Percentiles rank a stretch among this genome's conserved stretches.
These are phyloP conservation scores for Sussaba pulchella DNA, from an alignment of 2,888 invertebrate genomes.

Conservation along the genomic window DNA sequence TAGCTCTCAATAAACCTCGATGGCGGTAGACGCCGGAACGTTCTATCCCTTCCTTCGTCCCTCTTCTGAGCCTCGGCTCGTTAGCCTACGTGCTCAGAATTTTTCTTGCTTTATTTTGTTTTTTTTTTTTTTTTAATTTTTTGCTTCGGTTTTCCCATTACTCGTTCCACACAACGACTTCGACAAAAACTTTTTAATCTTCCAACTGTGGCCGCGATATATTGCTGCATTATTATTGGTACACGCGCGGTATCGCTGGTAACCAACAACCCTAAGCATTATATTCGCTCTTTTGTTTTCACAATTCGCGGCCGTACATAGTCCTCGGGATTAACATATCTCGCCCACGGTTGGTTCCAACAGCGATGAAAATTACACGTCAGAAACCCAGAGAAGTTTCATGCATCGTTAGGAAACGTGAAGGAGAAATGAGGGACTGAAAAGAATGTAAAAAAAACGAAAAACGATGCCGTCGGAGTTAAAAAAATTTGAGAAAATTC, in stretches of 20 bases:
- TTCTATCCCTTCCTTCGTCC: not conserved
- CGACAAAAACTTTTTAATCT: slow-evolving; percentile 80
- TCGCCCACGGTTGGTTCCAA: slow-evolving; percentile 54
- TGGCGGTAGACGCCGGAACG: slow-evolving; percentile 34
- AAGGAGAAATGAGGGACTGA: too few relatives aligned
- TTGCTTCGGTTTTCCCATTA: too few relatives aligned
- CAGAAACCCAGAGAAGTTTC: slow-evolving; percentile 50
- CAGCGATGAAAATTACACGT: slow-evolving; percentile 4
- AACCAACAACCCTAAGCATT: not conserved
- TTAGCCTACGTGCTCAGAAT: slow-evolving; percentile 28
- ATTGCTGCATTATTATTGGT: slow-evolving; percentile 36
- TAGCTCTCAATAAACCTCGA: slow-evolving; percentile 66
- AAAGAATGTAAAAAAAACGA: slow-evolving; percentile 6
- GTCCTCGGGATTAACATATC: slow-evolving; percentile 59
- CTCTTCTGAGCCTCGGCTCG: slow-evolving; percentile 5
- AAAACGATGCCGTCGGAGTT: not conserved
- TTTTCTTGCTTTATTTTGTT: slow-evolving; percentile 23
- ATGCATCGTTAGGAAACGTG: slow-evolving; percentile 69
- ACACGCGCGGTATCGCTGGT: slow-evolving; percentile 16
- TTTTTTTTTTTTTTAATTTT: too few relatives aligned
- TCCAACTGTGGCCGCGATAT: slow-evolving; percentile 60
- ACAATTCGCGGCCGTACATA: slow-evolving; percentile 3
- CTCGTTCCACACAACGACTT: slow-evolving; percentile 68
- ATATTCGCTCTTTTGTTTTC: slow-evolving; percentile 39
- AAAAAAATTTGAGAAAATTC: slow-evolving; percentile 49